These are phyloP conservation scores for Arizona elegans DNA, from an alignment of 2,113 vertebrate species.

Conservation along the genomic window DNA sequence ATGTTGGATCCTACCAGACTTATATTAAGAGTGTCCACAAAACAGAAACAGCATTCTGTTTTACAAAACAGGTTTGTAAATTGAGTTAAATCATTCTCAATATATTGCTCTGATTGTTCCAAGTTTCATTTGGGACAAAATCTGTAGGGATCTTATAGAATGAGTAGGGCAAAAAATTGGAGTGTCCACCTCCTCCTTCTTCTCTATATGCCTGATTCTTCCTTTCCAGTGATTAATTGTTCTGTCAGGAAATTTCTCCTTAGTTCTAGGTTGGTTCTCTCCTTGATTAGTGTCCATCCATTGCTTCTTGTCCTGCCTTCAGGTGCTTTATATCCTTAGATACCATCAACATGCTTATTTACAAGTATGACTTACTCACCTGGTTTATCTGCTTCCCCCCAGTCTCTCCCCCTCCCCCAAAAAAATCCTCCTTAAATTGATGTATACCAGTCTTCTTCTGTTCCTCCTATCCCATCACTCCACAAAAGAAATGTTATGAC, in stretches of 20 bases:
- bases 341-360: not conserved
- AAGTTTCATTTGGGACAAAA: not conserved
- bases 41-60: not conserved
- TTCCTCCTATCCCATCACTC: not conserved
- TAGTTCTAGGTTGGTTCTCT: too few relatives aligned
- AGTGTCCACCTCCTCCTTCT: not conserved
- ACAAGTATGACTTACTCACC: not conserved
- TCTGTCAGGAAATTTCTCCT: too few relatives aligned
- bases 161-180: not conserved
- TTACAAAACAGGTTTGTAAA: not conserved
- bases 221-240: too few relatives aligned
- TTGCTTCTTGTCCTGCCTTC: too few relatives aligned
- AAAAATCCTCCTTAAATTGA: not conserved
- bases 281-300: too few relatives aligned
- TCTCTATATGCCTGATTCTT: too few relatives aligned
- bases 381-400: not conserved
- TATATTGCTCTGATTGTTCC: not conserved
- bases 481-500: not conserved
- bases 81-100: not conserved
- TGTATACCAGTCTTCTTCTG: not conserved
- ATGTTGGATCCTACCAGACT: constrained; percentile 16
- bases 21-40: not conserved
- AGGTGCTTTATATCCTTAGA: not conserved
- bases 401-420: not conserved
- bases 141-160: not conserved